A percentile compares a stretch with the other conserved stretches of the same genome.
Evolutionary conservation across 2,113 vertebrate genomes (phyloP).

Genomic region (Engraulis encrasicolus): DNA sequence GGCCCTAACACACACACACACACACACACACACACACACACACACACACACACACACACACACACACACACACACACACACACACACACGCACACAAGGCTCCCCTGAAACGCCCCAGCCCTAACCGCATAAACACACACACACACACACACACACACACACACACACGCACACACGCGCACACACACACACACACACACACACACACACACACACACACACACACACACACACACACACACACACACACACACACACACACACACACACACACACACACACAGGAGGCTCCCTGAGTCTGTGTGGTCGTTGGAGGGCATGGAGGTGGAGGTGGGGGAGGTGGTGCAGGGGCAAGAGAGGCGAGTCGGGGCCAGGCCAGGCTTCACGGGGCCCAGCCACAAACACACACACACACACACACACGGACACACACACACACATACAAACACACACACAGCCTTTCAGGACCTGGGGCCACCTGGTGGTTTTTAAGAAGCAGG

Average conservation of each 20-base stretch:
- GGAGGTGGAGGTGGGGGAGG: neutral
- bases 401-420: too few relatives aligned
- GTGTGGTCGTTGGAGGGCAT: constrained; percentile 45
- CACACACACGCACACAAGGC: constrained; percentile 31
- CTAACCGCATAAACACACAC: too few relatives aligned
- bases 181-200: constrained; percentile 1
- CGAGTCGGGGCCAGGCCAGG: neutral
- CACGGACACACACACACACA: too few relatives aligned
- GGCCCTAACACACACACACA: neutral
- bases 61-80: too few relatives aligned
- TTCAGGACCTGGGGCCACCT: constrained; percentile 53
- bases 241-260: constrained; percentile 18
- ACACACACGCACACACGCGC: neutral
- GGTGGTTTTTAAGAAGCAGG: constrained; percentile 30
- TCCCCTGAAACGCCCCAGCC: too few relatives aligned
- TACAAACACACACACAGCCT: too few relatives aligned
- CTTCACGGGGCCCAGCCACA: constrained; percentile 37
- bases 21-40: constrained; percentile 10
- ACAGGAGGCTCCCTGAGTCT: constrained; percentile 45
- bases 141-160: constrained; percentile 26
- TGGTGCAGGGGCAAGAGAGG: neutral
- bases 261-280: neutral
- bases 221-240: neutral
- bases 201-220: constrained; percentile 5
- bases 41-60: constrained; percentile 31